phyloP scores from a whole-genome alignment of 1,140 invertebrate species.

The Drosophila cardini region DNA sequence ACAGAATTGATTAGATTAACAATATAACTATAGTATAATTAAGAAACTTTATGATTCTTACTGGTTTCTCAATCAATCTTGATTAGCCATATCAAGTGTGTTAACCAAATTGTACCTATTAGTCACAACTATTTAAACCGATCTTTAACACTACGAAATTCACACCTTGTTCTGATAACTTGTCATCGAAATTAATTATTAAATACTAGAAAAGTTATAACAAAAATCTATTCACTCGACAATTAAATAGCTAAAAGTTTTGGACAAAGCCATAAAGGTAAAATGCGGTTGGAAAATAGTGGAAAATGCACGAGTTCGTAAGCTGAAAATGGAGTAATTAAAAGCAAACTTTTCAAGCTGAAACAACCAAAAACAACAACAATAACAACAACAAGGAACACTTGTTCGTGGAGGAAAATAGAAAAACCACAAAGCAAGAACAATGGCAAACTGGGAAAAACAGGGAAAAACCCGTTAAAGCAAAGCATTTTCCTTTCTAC shows the following conservation, averaged over 20 bases:
- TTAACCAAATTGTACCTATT: constrained; percentile 21
- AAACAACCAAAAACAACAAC: neutral
- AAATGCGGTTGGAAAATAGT: neutral
- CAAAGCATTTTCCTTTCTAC: neutral
- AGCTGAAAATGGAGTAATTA: constrained; percentile 40
- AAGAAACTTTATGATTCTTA: constrained; percentile 23
- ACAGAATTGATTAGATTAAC: constrained; percentile 57
- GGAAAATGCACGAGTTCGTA: neutral
- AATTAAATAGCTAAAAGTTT: constrained; percentile 10
- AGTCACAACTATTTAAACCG: too few relatives aligned
- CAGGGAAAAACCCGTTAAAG: constrained; percentile 7
- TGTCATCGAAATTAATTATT: neutral
- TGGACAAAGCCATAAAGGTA: neutral
- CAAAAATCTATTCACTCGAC: neutral
- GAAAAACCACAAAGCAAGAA: constrained; percentile 7
- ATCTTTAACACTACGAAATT: constrained; percentile 16
- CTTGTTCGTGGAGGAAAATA: neutral
- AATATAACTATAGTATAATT: constrained; percentile 32
- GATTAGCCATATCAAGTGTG: constrained; percentile 32
- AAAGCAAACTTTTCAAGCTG: constrained; percentile 31
- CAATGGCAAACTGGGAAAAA: neutral
- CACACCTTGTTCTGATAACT: constrained; percentile 19
- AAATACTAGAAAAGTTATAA: neutral
- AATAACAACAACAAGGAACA: neutral
- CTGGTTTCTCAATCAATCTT: constrained; percentile 39